Conservation (phyloP, 2,113 vertebrate genomes). For the Xerus inauris region DNA sequence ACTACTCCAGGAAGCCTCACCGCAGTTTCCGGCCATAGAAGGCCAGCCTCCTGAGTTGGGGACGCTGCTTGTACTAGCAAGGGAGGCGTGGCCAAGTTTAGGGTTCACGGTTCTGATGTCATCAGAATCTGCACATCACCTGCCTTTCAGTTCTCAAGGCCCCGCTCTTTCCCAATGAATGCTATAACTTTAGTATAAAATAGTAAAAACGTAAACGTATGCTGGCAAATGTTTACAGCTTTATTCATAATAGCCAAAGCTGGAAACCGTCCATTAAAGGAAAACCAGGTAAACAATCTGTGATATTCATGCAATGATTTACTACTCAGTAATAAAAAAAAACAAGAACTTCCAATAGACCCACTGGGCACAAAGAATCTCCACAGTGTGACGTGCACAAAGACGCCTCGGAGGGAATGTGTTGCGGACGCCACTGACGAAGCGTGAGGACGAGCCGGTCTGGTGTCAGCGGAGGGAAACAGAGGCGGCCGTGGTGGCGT, state of each 20-base stretch:
- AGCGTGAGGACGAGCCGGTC: not conserved
- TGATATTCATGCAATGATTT: not conserved
- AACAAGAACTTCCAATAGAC: not conserved
- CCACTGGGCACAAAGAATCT: not conserved
- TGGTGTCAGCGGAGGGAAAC: not conserved
- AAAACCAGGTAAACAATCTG: not conserved
- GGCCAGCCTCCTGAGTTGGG: too few relatives aligned
- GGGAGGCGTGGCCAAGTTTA: not conserved
- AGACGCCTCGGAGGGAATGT: not conserved
- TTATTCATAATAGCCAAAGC: not conserved
- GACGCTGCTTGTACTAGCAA: not conserved
- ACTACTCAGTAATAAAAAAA: not conserved
- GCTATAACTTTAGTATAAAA: not conserved
- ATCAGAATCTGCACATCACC: not conserved
- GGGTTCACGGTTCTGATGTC: not conserved
- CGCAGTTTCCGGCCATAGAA: not conserved
- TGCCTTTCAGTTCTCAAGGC: not conserved
- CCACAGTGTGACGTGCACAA: not conserved
- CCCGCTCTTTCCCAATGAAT: not conserved
- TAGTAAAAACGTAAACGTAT: not conserved
- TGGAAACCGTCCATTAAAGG: not conserved
- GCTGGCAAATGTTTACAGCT: not conserved
- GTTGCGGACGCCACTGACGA: not conserved
- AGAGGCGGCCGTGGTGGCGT: not conserved
- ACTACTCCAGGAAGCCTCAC: not conserved